phyloP scores from a whole-genome alignment of 2,888 invertebrate genomes.

The Amiota minor region DNA sequence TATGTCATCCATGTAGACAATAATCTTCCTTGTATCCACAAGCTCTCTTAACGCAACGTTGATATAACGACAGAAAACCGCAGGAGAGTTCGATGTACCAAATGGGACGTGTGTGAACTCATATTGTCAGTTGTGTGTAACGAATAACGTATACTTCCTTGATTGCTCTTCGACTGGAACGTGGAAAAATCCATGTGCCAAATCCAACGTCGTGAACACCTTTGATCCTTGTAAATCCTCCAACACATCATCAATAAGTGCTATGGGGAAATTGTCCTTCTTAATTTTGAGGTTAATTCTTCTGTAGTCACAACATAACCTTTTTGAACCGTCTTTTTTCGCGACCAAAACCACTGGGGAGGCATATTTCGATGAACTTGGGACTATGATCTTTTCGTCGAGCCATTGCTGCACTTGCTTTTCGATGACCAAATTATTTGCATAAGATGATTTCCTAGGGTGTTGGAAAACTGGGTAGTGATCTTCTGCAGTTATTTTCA shows the following conservation, averaged over 20 bases:
- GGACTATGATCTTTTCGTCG: no score
- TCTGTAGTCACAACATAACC: no score
- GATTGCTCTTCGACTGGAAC: slow-evolving; percentile 2
- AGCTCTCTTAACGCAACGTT: neutral
- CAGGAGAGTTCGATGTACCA: slow-evolving; percentile 31
- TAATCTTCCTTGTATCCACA: neutral
- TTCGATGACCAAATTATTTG: no score
- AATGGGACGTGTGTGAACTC: slow-evolving; percentile 29
- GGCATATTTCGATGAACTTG: no score
- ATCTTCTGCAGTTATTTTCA: neutral
- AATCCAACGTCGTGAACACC: slow-evolving; percentile 27
- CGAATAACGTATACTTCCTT: no score
- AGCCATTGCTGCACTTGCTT: no score
- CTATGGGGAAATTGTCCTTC: slow-evolving; percentile 1
- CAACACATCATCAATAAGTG: slow-evolving; percentile 27
- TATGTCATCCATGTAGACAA: neutral
- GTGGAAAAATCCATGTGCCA: slow-evolving; percentile 16
- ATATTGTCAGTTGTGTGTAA: slow-evolving; percentile 21
- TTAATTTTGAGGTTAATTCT: no score
- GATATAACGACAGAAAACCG: slow-evolving; percentile 22
- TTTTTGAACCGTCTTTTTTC: no score
- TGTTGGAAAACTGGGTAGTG: neutral
- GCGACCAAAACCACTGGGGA: no score
- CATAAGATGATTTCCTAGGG: neutral
- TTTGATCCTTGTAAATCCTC: slow-evolving; percentile 31